phyloP scores from a whole-genome alignment of 2,888 invertebrate genomes.

The Zonitis immaculata region DNA sequence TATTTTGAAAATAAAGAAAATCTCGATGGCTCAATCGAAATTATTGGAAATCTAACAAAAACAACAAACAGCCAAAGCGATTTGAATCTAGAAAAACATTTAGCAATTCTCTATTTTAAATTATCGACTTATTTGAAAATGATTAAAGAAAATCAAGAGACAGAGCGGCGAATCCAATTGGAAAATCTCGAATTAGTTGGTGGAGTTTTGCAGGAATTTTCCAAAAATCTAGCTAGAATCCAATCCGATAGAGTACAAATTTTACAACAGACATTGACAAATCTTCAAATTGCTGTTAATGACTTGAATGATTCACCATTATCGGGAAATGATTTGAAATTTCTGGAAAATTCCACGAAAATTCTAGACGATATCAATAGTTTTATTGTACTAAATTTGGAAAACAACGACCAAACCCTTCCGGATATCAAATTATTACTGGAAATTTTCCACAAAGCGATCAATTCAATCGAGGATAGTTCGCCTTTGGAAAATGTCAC shows the following conservation, averaged over 20 bases:
- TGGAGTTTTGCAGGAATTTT: slow-evolving; percentile 36
- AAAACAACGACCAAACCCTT: slow-evolving; percentile 21
- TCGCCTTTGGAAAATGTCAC: slow-evolving; percentile 32
- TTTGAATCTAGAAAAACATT: slow-evolving; percentile 23
- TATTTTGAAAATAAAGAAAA: neutral
- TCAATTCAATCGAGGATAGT: slow-evolving; percentile 26
- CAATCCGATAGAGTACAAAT: slow-evolving; percentile 36
- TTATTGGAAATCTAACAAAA: neutral
- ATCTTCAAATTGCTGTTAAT: slow-evolving; percentile 41
- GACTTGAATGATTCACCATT: slow-evolving; percentile 39
- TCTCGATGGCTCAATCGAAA: neutral
- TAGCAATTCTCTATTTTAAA: slow-evolving; percentile 27
- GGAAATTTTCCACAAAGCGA: slow-evolving; percentile 28
- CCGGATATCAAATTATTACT: slow-evolving; percentile 28
- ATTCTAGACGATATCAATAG: slow-evolving; percentile 30
- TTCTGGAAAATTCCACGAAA: slow-evolving; percentile 30
- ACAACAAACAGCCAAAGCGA: slow-evolving; percentile 6
- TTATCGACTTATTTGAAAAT: slow-evolving; percentile 24
- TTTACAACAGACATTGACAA: slow-evolving; percentile 39
- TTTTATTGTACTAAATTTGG: slow-evolving; percentile 25
- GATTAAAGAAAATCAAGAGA: slow-evolving; percentile 26
- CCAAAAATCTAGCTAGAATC: slow-evolving; percentile 38
- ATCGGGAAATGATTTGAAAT: slow-evolving; percentile 30
- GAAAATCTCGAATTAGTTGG: slow-evolving; percentile 35
- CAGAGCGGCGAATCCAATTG: slow-evolving; percentile 25